These are phyloP conservation scores for Microhierax caerulescens DNA, from an alignment of 2,797 vertebrate species.

Conservation along the genomic window DNA sequence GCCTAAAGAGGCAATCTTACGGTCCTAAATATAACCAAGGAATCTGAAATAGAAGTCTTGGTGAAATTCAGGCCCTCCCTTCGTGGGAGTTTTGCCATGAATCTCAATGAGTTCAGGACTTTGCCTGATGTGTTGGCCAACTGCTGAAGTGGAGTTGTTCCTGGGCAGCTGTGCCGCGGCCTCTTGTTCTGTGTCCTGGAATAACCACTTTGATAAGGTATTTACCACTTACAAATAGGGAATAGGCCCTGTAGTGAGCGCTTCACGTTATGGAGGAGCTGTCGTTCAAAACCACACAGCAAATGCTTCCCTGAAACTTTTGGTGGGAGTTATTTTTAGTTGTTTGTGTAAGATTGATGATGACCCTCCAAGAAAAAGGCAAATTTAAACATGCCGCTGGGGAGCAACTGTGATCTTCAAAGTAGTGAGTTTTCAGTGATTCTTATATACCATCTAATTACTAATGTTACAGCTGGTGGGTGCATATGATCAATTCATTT, in stretches of 20 bases:
- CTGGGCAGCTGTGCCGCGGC: neutral
- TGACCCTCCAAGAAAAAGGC: neutral
- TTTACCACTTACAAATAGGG: neutral
- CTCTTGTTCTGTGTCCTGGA: neutral
- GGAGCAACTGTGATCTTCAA: neutral
- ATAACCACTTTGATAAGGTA: neutral
- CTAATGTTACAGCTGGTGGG: accelerated
- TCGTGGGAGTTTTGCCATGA: neutral
- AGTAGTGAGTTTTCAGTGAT: neutral
- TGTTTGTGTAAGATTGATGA: neutral
- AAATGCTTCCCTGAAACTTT: neutral
- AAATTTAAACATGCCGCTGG: neutral
- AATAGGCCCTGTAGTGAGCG: neutral
- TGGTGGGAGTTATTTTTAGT: neutral
- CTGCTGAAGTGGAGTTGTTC: neutral
- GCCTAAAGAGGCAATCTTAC: neutral
- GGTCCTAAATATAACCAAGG: neutral
- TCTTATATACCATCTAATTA: neutral
- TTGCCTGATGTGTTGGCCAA: neutral
- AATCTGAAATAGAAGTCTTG: neutral
- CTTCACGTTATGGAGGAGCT: neutral
- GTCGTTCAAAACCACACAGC: neutral
- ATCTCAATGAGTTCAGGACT: neutral
- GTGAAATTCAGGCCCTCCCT: neutral
- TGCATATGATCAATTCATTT: neutral